Conservation (phyloP, 2,797 vertebrate genomes). For the Cryptoprocta ferox region DNA sequence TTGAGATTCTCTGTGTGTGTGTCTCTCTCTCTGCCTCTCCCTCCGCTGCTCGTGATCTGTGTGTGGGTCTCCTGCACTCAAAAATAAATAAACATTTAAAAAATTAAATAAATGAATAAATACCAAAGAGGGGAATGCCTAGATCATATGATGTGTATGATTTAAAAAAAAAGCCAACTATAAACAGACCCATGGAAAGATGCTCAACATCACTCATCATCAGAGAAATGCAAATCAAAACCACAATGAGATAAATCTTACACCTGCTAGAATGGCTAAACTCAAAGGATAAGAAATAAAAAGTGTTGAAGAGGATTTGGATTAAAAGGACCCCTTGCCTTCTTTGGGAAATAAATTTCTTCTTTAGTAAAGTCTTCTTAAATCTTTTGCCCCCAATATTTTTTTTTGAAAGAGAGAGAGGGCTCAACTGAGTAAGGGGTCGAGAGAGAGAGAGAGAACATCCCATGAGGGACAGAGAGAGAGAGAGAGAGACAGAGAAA, state of each 20-base stretch:
- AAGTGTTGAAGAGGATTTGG: neutral
- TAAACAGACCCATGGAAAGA: neutral
- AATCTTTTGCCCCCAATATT: neutral
- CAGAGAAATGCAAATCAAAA: neutral
- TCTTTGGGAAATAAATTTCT: neutral
- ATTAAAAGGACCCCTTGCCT: neutral
- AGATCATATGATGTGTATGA: neutral
- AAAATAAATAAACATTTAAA: no score
- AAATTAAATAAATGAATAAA: neutral
- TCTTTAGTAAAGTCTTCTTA: neutral
- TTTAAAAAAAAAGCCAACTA: neutral
- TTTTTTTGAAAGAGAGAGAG: no score
- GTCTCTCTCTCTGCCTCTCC: no score
- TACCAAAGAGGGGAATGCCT: neutral
- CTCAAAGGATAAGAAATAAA: neutral
- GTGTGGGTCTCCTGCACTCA: no score
- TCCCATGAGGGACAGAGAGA: no score
- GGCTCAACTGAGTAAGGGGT: no score
- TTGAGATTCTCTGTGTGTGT: no score
- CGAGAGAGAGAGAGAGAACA: no score
- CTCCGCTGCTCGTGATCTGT: no score
- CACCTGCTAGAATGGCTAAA: neutral
- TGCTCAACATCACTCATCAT: neutral
- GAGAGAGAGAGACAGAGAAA: no score
- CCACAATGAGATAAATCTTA: neutral